phyloP scores from a whole-genome alignment of 2,113 vertebrate genomes.

The Chaetodon trifascialis region DNA sequence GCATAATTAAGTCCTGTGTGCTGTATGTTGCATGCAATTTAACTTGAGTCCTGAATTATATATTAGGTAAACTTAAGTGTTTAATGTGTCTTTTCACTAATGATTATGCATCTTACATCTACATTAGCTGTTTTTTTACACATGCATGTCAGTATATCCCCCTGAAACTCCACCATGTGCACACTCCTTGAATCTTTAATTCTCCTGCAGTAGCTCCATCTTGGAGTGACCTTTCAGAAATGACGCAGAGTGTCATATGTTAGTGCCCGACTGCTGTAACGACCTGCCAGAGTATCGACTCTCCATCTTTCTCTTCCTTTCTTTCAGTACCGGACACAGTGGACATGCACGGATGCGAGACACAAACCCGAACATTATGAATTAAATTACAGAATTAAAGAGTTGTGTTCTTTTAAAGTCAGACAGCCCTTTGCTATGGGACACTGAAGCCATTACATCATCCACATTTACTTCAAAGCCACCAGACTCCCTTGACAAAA shows the following conservation, averaged over 20 bases:
- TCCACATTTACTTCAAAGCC: no score
- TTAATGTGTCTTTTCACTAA: no score
- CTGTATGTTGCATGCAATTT: background rate
- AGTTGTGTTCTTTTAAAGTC: no score
- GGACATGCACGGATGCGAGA: slow-evolving; percentile 10
- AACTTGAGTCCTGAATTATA: background rate
- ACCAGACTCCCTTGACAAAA: no score
- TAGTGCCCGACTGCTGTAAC: slow-evolving; percentile 46
- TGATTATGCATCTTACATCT: background rate
- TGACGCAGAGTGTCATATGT: slow-evolving; percentile 56
- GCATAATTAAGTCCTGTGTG: background rate
- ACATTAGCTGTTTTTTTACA: background rate
- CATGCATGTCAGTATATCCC: background rate
- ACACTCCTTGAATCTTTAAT: slow-evolving; percentile 47
- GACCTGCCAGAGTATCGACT: background rate
- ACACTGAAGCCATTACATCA: no score
- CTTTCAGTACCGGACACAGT: background rate
- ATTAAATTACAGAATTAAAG: no score
- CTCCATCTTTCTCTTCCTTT: background rate
- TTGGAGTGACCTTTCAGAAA: slow-evolving; percentile 67
- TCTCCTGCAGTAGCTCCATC: slow-evolving; percentile 45
- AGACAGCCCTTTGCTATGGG: no score
- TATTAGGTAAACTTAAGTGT: no score
- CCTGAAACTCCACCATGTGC: slow-evolving; percentile 22
- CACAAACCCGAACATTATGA: no score